A percentile compares a stretch with the other conserved stretches of the same genome.
These are phyloP conservation scores for Polyommatus iphigenia DNA, from an alignment of 2,888 invertebrate genomes.

Conservation along the genomic window DNA sequence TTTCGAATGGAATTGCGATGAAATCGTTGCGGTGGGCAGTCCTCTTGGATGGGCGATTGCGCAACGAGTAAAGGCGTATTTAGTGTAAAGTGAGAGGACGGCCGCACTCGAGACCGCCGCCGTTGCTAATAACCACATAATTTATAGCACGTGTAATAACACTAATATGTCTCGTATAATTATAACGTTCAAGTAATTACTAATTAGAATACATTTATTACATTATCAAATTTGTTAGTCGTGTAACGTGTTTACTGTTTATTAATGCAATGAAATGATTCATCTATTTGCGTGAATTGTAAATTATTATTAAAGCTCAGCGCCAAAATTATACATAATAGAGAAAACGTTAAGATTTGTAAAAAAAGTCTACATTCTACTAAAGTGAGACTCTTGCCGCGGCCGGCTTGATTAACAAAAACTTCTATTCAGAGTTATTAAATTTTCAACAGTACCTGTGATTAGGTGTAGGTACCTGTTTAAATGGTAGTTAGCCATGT, in stretches of 20 bases:
- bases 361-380: no score
- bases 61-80: constrained; percentile 42
- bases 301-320: not conserved
- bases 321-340: not conserved
- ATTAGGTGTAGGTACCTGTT: not conserved
- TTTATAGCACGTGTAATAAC: constrained; percentile 62
- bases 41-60: constrained; percentile 38
- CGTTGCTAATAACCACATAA: constrained; percentile 55
- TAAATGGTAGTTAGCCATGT: not conserved
- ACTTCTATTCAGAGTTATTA: not conserved
- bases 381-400: no score
- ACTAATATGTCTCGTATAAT: constrained; percentile 54
- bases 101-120: constrained; percentile 47
- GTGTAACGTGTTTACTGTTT: constrained; percentile 33
- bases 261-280: constrained; percentile 4
- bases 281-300: not conserved
- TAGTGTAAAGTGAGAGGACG: constrained; percentile 35
- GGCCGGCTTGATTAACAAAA: no score
- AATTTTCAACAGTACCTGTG: not conserved
- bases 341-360: no score
- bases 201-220: constrained; percentile 50
- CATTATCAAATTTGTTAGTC: constrained; percentile 50
- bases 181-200: constrained; percentile 46
- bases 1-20: constrained; percentile 27
- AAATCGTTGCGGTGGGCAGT: constrained; percentile 16